Evolutionary conservation across 2,888 invertebrate species (phyloP), one percentile per base, ranked within the genome.

Genomic region (Phyllotreta cruciferae): DNA sequence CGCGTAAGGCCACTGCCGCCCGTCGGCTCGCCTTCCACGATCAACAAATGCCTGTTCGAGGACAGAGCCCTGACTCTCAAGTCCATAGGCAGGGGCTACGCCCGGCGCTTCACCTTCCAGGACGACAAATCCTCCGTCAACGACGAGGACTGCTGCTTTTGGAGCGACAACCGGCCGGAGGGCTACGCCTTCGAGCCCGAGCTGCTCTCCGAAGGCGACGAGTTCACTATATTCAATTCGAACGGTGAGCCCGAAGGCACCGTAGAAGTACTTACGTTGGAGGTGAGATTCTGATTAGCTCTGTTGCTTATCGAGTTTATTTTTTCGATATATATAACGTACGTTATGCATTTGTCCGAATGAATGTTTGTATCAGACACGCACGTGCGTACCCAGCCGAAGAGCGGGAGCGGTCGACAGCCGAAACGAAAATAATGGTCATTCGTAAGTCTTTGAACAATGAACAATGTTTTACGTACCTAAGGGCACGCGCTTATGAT

Each of bases 171-270:
- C 38, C 82, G 86, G 66, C 87, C 87, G 1, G 88, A 88, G 78
- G 92, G 92, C 54, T 91, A 87, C 77, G 88, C 87, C 37, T 91
- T 92, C 79, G 88, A 89, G 77, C 81, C 89, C 64, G 88, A 88
- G 75, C 86, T 88, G 0, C 83, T 90, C 5, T 86, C 87, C 9
- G 81, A 86, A 60, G 89, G 89, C 11, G 89, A 90, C 71, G 88
- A 88, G 76, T 91, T 90, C 74, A 88, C 88, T n/a, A 85, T 90
- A 60, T 87, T 86, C 71, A 88, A 90, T 77, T 84, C 86, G 35
- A 87, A 87, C 73, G 86, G 86, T 71, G 86, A 87, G 71, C 84
- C 87, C n/a, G 87, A 88, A 72, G 90, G 88, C 53, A 87, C 85
- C 10, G 78, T 88, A 67, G 88, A 89, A 83, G 85, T 90, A 35